Evolutionary conservation across 2,888 invertebrate genomes (phyloP).

Genomic region (Loripinus fragilis): DNA sequence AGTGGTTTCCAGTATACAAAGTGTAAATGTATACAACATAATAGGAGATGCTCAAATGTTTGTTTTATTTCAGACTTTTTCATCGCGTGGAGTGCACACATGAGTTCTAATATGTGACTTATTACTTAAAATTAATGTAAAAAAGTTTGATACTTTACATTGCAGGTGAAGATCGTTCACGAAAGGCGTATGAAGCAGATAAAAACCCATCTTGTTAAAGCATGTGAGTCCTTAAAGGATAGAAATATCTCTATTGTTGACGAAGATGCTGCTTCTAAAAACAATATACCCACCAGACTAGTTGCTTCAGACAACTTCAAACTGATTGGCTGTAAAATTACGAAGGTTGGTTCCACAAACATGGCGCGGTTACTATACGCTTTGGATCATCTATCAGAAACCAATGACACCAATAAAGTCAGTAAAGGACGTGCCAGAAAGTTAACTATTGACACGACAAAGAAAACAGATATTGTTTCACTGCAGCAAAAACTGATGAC

Average conservation of each 20-base stretch:
- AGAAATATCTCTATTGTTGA: neutral
- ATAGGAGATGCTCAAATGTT: too few species aligned
- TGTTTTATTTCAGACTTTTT: too few species aligned
- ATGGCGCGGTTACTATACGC: neutral
- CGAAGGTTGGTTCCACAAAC: slow-evolving; percentile 1
- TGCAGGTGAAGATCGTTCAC: neutral
- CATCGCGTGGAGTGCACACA: too few species aligned
- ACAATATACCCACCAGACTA: neutral
- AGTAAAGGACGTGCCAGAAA: neutral
- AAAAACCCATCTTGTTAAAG: neutral
- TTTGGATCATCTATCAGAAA: neutral
- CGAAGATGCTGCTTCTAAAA: neutral
- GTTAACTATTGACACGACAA: neutral
- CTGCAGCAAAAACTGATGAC: neutral
- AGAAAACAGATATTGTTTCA: neutral
- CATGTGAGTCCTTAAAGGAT: neutral
- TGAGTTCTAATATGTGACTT: too few species aligned
- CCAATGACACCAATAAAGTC: neutral
- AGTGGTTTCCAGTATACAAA: too few species aligned
- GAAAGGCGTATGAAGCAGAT: neutral
- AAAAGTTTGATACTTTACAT: too few species aligned
- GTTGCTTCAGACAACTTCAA: neutral
- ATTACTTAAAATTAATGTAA: too few species aligned
- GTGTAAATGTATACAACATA: too few species aligned
- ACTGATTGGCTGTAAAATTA: slow-evolving; percentile 1